Evolutionary conservation across 1,140 invertebrate species (phyloP), one percentile per base, ranked within the genome.

Genomic region (Chlorops oryzae): DNA sequence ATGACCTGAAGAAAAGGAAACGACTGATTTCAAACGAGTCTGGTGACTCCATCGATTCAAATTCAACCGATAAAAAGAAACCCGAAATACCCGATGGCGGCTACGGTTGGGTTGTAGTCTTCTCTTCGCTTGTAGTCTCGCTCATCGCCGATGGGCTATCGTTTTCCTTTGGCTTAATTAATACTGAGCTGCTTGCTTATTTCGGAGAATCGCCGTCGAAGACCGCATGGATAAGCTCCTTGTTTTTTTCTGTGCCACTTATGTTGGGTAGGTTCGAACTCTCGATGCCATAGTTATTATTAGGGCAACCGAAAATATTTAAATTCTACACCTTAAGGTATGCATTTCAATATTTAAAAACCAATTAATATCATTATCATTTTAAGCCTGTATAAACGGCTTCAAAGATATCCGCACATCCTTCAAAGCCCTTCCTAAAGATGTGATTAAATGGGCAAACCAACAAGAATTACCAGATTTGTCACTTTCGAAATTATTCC

Each of bases 71-170:
- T 12, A 71, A 69, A 45, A 69, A 71, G 35, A 47, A 63, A 9
- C 63, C 64, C 13, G 64, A 70, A 51, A 72, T 72, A 51, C 69
- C 69, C 3, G 69, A 72, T 57, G 69, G 69, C 5, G 69, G 69
- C n/a, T 72, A 66, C 47, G 90, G 92, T 1, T 95, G 92, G 92
- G 80, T 94, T 9, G 87, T 96, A 1, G 90, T 95, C 0, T 66
- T 85, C 3, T 82, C 90, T 0, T 90, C 90, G 0, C 80, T 96
- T 46, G 63, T 93, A 28, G 85, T 93, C 34, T 92, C 90, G 21
- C 82, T 95, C 73, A 88, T 96, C n/a, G 89, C 91, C n/a, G 94
- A 97, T 70, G 94, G 93, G 0, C 84, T 96, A 9, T 90, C 90
- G 24, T 94, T 95, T 63, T 92, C 91, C 1, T 95, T 96, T 69